Base-by-base conservation (phyloP, 23 tunicate species). In the Styela clava region DNA sequence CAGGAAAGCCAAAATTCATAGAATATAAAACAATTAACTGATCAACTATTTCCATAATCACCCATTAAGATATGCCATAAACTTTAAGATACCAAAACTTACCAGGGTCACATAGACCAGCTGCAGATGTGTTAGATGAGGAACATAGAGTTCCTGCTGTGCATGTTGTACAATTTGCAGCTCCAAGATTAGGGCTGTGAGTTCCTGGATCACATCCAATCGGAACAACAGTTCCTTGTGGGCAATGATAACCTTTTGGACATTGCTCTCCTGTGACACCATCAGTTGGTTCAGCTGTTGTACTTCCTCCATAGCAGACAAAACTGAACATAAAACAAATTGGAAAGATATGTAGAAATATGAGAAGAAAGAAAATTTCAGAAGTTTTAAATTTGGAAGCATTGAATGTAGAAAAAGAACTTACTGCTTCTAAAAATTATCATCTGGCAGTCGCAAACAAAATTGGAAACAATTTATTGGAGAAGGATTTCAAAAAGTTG, bases 191-290 rank as follows among this genome's bases (percentile, higher is more conserved):
- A 3, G 86, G 83, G 68, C 89, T 81, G 72, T 86, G 90, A 27
- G 78, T 31, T 1, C 99, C 99, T 16, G 99, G 95, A 32, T 69
- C 69, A 64, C 99, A 95, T 22, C 89, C 86, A 20, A 79, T 31
- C 0, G 96, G 87, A 34, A 79, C 33, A 1, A 86, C 31, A 27
- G 84, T 82, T 19, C 96, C 99, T 27, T 85, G 79, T 18, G 96
- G 96, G 44, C 99, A 95, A 84, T 74, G 72, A 34, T 32, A 86
- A 25, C 99, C 99, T 19, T 28, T 62, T n/a, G 99, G 99, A 62
- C 99, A 95, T 20, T 86, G 89, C 63, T 89, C 92, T 2, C 95
- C 99, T 1, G 92, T 89, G 2, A 81, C 34, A 3, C 69, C 88
- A 68, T 95, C 99, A 34, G 32, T 79, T 25, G 99, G 99, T 33